Evolutionary conservation across 2,113 vertebrate species (phyloP).

Genomic region (Clinocottus analis): DNA sequence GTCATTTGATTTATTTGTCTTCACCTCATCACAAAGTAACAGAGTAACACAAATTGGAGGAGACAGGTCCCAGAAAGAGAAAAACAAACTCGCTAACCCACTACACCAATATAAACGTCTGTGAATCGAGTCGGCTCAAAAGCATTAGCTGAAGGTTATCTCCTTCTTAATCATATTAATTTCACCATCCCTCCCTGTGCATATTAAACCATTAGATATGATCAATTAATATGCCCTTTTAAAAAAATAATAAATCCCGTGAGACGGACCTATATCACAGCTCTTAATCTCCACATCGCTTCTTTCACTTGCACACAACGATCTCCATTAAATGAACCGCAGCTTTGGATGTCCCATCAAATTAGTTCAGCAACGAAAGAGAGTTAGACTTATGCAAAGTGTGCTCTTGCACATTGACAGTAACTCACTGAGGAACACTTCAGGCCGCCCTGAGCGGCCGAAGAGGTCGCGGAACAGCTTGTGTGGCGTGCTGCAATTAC

Average conservation of each 20-base stretch:
- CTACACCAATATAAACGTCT: constrained; percentile 11
- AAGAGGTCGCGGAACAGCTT: constrained; percentile 15
- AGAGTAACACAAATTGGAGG: constrained; percentile 37
- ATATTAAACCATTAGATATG: constrained; percentile 39
- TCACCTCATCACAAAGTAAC: constrained; percentile 22
- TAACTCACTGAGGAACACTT: background rate
- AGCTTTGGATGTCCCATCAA: constrained; percentile 21
- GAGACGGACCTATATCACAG: constrained; percentile 23
- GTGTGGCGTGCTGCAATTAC: constrained; percentile 29
- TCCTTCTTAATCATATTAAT: constrained; percentile 46
- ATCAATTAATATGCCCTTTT: constrained; percentile 47
- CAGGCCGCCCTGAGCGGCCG: background rate
- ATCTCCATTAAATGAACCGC: constrained; percentile 15
- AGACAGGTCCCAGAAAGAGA: constrained; percentile 27
- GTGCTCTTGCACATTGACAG: background rate
- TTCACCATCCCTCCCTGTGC: constrained; percentile 14
- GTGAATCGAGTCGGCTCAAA: constrained; percentile 13
- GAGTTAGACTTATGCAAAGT: background rate
- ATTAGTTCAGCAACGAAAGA: constrained; percentile 13
- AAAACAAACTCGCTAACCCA: constrained; percentile 44
- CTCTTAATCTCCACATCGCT: background rate
- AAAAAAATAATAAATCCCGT: constrained; percentile 28
- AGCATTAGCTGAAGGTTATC: constrained; percentile 18
- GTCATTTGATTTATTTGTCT: constrained; percentile 46
- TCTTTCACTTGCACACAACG: constrained; percentile 9